phyloP scores from a whole-genome alignment of 2,113 vertebrate genomes.

The Macquaria ambigua region DNA sequence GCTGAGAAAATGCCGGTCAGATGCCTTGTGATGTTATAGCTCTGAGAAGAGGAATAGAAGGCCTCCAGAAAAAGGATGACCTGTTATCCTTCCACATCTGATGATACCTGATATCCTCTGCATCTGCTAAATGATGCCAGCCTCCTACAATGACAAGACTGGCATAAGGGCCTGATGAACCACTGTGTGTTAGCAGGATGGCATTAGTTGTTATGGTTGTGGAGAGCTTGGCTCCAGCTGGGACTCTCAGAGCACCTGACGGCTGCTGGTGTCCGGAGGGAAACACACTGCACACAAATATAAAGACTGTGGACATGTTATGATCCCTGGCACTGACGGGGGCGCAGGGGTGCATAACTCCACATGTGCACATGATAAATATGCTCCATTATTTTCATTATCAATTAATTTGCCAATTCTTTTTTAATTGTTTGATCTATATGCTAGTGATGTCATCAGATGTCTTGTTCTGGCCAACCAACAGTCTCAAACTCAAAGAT shows the following conservation, averaged over 20 bases:
- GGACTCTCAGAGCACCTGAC: constrained; percentile 39
- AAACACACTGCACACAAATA: background rate
- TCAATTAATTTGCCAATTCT: too few relatives aligned
- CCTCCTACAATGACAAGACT: background rate
- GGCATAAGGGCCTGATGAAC: background rate
- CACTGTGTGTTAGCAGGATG: background rate
- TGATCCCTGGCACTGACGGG: too few relatives aligned
- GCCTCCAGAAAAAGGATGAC: background rate
- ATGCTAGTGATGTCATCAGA: too few relatives aligned
- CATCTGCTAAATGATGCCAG: background rate
- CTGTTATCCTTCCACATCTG: background rate
- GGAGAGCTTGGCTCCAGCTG: constrained; percentile 11
- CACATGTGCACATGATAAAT: too few relatives aligned
- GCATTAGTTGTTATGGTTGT: background rate
- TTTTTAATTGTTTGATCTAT: too few relatives aligned
- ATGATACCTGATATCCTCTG: background rate
- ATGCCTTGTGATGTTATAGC: background rate
- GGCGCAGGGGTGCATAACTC: too few relatives aligned
- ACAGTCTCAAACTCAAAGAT: too few relatives aligned
- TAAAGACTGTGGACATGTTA: too few relatives aligned
- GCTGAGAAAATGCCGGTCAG: background rate
- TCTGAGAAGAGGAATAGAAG: background rate
- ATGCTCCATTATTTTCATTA: too few relatives aligned
- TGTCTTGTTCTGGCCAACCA: too few relatives aligned
- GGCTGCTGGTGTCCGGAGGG: constrained; percentile 25